Base-by-base conservation (phyloP, 2,888 invertebrate genomes). In the Aelia acuminata region DNA sequence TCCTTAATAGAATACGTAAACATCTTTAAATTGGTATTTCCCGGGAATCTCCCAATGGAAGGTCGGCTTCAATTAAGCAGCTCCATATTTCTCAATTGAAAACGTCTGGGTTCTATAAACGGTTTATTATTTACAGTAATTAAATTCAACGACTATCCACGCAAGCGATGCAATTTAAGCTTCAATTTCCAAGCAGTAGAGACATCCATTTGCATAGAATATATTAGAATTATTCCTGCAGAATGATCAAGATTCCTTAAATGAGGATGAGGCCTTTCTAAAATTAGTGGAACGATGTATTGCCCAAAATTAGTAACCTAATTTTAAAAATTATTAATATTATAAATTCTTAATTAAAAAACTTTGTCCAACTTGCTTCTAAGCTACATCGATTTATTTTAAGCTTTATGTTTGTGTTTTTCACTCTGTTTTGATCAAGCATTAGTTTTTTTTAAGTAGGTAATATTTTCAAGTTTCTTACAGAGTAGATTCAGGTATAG, bases 1-100 rank as follows among this genome's bases (percentile, higher is more conserved):
- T 80, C 43, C 43, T n/a, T 43, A 43, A 80, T 80, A 80, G 43
- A 80, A 80, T 80, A 47, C 80, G 43, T 80, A 80, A 80, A 80
- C 43, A 80, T 80, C 80, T 80, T 80, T 47, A 47, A 80, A 80
- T 80, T 80, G 80, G n/a, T 80, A 80, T 80, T 43, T 47, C 80
- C 80, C 3, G 43, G 80, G 80, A 35, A 39, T 3, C 43, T 22
- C 1, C 18, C 43, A 80, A 43, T 80, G 43, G 43, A 22, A 80
- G 43, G 43, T 47, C 43, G 43, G 80, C 39, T 80, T 80, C 43
- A 80, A 80, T 80, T 80, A 43, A 47, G 43, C 80, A 43, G 3
- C n/a, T 43, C 80, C 39, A 47, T 80, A 47, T 47, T 80, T 80
- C 80, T 43, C 43, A 0, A 80, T 22, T 47, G 43, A 47, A 43